Evolutionary conservation across 2,797 vertebrate genomes (phyloP), one percentile per base, ranked within the genome.

Genomic region (Fistularia tabacaria): DNA sequence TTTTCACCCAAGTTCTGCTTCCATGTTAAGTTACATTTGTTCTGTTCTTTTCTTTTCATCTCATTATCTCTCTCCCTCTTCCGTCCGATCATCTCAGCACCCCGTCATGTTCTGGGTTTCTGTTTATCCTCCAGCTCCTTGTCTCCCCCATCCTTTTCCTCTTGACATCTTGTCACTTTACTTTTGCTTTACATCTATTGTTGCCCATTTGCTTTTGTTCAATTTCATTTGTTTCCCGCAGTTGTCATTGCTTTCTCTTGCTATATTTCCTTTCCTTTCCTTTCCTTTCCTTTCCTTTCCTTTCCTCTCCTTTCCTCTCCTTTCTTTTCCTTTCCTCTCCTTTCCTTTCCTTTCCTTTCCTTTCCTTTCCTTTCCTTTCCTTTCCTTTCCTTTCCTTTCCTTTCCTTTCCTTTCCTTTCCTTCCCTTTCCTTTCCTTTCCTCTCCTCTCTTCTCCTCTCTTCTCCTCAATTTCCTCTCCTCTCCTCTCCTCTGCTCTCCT

Each of bases 391-490:
- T 14, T 9, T 3, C 6, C 7, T 13, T 6, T 6, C 7, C 40
- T 6, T 10, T 4, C 7, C 8, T 10, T 1, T 52, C 10, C 6
- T 36, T 7, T 40, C 8, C n/a, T 12, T 6, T 11, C 15, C 1
- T 13, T 13, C 6, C 9, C 9, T 7, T 51, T 39, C 3, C 1
- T 15, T 43, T 51, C 13, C 25, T 46, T 45, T 51, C 1, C 8
- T 50, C 47, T 36, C 8, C 36, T 36, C 54, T 15, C 0, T 5
- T 40, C 25, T 25, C 25, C 36, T 13, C 42, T 37, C 39, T 14
- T 25, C n/a, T 49, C 40, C 38, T 42, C 36, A 49, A 37, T 57
- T 45, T 45, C 58, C 14, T 38, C 54, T 60, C 38, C 43, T 62
- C 48, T 63, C 13, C 49, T 50, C 48, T 25, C 25, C 25, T 25